Percentiles rank a stretch among this genome's conserved stretches.
Conservation (phyloP, 2,113 vertebrate genomes). For the Alexandromys fortis region DNA sequence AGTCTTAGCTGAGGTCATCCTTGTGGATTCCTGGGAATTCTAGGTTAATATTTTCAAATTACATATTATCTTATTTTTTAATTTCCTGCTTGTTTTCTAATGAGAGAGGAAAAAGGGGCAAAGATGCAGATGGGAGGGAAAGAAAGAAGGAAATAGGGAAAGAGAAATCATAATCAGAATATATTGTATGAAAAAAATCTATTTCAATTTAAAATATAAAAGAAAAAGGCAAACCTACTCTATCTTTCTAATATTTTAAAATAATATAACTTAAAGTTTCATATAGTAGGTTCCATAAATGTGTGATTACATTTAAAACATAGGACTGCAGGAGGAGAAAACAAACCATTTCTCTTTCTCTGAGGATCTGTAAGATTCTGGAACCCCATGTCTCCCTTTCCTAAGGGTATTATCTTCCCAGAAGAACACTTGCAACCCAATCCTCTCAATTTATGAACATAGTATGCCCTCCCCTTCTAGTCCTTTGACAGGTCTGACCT, state of each 20-base stretch:
- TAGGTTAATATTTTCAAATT: not conserved
- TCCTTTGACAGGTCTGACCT: not conserved
- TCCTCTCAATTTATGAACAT: constrained; percentile 1
- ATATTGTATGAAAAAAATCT: not conserved
- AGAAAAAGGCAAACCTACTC: not conserved
- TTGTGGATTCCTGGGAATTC: too few species aligned
- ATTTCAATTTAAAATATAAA: not conserved
- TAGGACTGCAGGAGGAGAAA: constrained; percentile 1
- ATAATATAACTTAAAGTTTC: not conserved
- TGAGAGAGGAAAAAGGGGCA: not conserved
- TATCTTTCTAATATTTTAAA: constrained; percentile 34
- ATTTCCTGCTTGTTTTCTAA: not conserved
- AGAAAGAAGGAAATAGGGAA: not conserved
- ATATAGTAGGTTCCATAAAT: not conserved
- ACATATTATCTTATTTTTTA: not conserved
- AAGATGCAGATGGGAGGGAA: not conserved
- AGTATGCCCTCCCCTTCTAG: not conserved
- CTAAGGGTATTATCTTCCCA: not conserved
- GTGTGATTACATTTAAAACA: constrained; percentile 14
- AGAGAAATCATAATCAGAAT: not conserved
- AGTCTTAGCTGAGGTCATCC: too few species aligned
- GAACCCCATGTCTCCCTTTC: not conserved
- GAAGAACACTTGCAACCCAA: not conserved
- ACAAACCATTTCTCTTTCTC: not conserved
- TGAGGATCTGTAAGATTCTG: not conserved